These are phyloP conservation scores for Cephus runcator DNA, from an alignment of 2,888 invertebrate genomes.

Conservation along the genomic window DNA sequence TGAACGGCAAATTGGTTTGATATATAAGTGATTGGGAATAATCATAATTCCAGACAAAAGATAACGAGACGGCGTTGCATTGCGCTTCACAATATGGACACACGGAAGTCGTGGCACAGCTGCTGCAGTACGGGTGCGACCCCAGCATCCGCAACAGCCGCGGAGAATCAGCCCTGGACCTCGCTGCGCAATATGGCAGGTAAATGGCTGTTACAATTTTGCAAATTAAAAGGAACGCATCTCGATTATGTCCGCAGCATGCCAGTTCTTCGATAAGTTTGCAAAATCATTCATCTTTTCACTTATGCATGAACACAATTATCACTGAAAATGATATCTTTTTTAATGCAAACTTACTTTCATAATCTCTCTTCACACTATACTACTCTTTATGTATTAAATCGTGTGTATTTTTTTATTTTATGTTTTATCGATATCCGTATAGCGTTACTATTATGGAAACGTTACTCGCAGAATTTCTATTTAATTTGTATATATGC, in stretches of 20 bases:
- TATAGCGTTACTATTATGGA: too few species aligned
- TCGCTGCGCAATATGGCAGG: slow-evolving; percentile 93
- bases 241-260: background rate
- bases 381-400: background rate
- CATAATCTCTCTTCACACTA: background rate
- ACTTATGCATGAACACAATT: background rate
- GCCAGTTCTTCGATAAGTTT: background rate
- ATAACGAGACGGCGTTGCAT: slow-evolving; percentile 92
- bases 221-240: background rate
- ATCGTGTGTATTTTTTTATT: background rate
- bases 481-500: too few species aligned
- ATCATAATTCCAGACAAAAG: slow-evolving; percentile 75
- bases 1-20: background rate
- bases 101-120: slow-evolving; percentile 82
- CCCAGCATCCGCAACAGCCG: slow-evolving; percentile 87
- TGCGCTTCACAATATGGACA: slow-evolving; percentile 95
- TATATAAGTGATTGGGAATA: slow-evolving; percentile 8
- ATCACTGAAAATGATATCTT: background rate
- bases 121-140: slow-evolving; percentile 88
- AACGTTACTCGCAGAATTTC: too few species aligned
- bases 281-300: background rate
- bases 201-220: slow-evolving; percentile 57
- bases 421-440: background rate
- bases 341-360: background rate
- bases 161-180: slow-evolving; percentile 92